phyloP scores from a whole-genome alignment of 2,888 invertebrate species.

The Thymelicus sylvestris region DNA sequence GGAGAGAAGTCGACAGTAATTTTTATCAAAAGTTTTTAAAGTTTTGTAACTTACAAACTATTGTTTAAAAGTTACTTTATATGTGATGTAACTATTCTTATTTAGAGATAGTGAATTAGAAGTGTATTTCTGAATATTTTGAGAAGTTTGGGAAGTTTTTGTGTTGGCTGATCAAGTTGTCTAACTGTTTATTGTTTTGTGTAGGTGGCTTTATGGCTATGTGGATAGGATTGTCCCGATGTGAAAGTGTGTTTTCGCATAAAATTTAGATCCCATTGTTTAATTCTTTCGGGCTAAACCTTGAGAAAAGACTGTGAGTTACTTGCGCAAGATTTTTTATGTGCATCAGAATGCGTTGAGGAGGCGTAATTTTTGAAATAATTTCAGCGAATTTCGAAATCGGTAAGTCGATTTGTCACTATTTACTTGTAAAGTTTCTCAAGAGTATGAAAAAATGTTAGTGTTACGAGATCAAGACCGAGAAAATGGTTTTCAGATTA shows the following conservation, averaged over 20 bases:
- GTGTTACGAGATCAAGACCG: neutral
- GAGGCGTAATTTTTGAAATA: slow-evolving; percentile 14
- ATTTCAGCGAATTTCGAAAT: slow-evolving; percentile 17
- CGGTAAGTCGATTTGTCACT: slow-evolving; percentile 24
- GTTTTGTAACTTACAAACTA: slow-evolving; percentile 54
- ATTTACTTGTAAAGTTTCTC: neutral
- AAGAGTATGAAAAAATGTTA: neutral
- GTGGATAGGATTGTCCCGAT: slow-evolving; percentile 67
- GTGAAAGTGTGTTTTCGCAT: slow-evolving; percentile 83
- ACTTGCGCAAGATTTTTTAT: slow-evolving; percentile 61
- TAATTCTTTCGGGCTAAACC: slow-evolving; percentile 71
- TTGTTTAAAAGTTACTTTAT: slow-evolving; percentile 41
- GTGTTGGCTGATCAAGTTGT: slow-evolving; percentile 54
- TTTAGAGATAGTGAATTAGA: slow-evolving; percentile 43
- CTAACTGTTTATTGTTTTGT: slow-evolving; percentile 80
- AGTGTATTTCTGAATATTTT: slow-evolving; percentile 41
- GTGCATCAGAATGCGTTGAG: slow-evolving; percentile 18
- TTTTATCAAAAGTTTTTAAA: slow-evolving; percentile 62
- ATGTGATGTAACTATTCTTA: slow-evolving; percentile 47
- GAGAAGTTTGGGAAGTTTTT: slow-evolving; percentile 48
- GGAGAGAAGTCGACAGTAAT: slow-evolving; percentile 63
- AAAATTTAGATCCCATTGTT: slow-evolving; percentile 83
- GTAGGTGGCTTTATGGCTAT: slow-evolving; percentile 78
- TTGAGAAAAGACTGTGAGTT: slow-evolving; percentile 66
- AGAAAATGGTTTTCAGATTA: too few relatives aligned